phyloP scores from a whole-genome alignment of 2,797 vertebrate genomes.

The Cetoscarus ocellatus region DNA sequence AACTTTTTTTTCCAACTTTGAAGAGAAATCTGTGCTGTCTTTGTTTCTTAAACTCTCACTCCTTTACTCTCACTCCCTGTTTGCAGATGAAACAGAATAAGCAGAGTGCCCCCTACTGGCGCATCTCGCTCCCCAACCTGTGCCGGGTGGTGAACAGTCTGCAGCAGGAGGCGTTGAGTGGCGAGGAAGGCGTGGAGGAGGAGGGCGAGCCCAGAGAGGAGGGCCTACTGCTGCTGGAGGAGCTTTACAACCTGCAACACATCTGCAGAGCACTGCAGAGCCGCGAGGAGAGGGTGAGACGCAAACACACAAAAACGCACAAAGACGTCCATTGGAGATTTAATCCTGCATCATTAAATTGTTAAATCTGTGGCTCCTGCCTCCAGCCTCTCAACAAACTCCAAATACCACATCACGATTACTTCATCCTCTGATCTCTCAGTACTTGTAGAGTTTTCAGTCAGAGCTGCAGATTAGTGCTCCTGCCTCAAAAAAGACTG shows the following conservation, averaged over 20 bases:
- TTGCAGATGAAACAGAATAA: conserved; percentile 86
- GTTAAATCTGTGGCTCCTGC: too few species aligned
- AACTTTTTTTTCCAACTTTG: too few species aligned
- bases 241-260: conserved; percentile 89
- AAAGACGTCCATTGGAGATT: neutral
- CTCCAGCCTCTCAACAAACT: too few species aligned
- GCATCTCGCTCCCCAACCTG: conserved; percentile 88
- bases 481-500: too few species aligned
- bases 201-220: conserved; percentile 76
- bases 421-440: too few species aligned
- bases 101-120: conserved; percentile 91
- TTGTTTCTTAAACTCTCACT: neutral
- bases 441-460: too few species aligned
- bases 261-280: conserved; percentile 91
- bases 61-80: neutral
- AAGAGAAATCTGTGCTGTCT: neutral
- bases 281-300: conserved; percentile 86
- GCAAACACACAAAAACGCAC: neutral
- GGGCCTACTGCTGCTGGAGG: conserved; percentile 86
- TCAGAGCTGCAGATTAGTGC: too few species aligned
- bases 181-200: conserved; percentile 81
- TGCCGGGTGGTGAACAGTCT: conserved; percentile 87
- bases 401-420: too few species aligned
- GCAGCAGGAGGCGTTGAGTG: conserved; percentile 81
- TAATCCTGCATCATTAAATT: too few species aligned